phyloP scores from a whole-genome alignment of 2,797 vertebrate genomes.

The Lepilemur septentrionalis region DNA sequence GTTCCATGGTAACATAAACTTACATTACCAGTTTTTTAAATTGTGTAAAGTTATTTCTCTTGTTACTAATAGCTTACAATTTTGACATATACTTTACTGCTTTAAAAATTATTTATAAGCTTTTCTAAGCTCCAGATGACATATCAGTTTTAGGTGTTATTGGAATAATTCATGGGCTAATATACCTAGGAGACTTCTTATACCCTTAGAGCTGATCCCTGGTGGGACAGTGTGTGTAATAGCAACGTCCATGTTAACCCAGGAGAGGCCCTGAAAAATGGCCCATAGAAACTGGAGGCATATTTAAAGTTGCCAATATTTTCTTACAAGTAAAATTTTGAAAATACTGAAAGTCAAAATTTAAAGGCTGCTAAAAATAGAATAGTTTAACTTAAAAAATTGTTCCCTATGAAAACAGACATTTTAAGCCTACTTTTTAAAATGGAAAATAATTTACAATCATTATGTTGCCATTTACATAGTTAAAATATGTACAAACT shows the following conservation, averaged over 20 bases:
- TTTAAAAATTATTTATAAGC: conserved; percentile 12
- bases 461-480: not conserved
- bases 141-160: not conserved
- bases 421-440: not conserved
- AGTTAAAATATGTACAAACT: not conserved
- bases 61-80: not conserved
- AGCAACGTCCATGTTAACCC: not conserved
- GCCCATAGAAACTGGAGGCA: not conserved
- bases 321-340: conserved; percentile 15
- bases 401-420: not conserved
- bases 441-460: not conserved
- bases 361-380: not conserved
- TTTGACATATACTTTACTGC: conserved; percentile 8
- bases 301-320: not conserved
- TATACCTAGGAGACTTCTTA: not conserved
- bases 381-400: not conserved
- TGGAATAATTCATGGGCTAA: not conserved
- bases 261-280: not conserved
- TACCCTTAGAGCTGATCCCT: not conserved
- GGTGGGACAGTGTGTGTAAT: not conserved
- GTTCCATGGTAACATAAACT: not conserved
- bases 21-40: not conserved
- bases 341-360: conserved; percentile 29
- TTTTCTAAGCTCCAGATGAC: not conserved
- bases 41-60: not conserved